phyloP scores from a whole-genome alignment of 2,797 vertebrate genomes.

The Mycteria americana region DNA sequence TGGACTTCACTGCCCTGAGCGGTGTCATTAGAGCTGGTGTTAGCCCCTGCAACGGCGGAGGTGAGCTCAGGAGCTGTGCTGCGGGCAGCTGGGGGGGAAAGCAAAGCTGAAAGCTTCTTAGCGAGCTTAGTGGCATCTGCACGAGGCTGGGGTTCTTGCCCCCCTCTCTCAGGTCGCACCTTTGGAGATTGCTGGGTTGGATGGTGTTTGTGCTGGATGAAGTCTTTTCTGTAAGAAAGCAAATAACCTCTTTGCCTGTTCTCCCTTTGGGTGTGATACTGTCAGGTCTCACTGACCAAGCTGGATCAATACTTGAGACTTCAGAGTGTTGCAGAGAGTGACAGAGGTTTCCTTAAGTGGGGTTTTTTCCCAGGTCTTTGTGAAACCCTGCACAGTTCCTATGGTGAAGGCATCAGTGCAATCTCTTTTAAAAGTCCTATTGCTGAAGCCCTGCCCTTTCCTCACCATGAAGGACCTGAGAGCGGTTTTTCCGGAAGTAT shows the following conservation, averaged over 20 bases:
- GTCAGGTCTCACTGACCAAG: neutral
- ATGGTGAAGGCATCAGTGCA: neutral
- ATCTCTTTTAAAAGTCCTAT: neutral
- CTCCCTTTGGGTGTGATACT: neutral
- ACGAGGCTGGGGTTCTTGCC: neutral
- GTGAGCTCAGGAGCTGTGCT: neutral
- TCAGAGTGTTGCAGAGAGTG: neutral
- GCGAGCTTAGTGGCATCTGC: neutral
- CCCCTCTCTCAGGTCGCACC: neutral
- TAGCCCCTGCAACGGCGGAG: rapidly evolving
- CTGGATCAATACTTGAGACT: neutral
- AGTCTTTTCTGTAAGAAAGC: neutral
- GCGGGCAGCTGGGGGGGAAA: neutral
- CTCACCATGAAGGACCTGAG: neutral
- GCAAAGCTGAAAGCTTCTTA: neutral
- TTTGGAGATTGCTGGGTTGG: neutral
- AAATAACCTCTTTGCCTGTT: neutral
- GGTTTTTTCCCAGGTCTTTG: neutral
- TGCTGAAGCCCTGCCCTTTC: neutral
- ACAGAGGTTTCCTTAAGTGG: neutral
- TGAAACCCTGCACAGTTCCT: neutral
- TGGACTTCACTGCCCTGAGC: neutral
- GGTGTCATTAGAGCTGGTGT: neutral
- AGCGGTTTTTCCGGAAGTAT: neutral
- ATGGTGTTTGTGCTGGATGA: neutral